Percentiles rank a stretch among this genome's conserved stretches.
These are phyloP conservation scores for Allochrocebus solatus DNA, from an alignment of 2,797 vertebrate genomes.

Conservation along the genomic window DNA sequence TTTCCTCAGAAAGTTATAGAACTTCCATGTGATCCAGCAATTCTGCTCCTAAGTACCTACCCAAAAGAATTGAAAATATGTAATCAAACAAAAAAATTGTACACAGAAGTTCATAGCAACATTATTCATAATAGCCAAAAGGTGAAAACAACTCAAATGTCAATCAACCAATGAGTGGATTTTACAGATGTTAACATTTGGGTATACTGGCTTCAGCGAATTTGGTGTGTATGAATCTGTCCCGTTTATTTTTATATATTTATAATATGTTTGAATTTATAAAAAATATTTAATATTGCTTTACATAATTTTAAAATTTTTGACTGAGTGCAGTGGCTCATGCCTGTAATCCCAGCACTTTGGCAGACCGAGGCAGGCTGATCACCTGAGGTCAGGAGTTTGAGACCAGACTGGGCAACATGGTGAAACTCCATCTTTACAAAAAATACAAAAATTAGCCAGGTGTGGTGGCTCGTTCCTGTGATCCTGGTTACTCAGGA, in stretches of 20 bases:
- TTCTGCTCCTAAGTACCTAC: neutral
- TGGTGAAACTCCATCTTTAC: no score
- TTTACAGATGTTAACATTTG: neutral
- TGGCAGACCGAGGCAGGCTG: no score
- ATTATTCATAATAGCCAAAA: neutral
- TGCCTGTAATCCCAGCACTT: no score
- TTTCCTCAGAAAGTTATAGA: neutral
- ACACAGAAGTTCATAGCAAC: neutral
- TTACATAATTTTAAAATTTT: neutral
- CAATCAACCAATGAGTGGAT: neutral
- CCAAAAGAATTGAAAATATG: neutral
- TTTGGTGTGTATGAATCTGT: neutral
- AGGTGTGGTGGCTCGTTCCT: no score
- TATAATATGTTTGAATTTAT: neutral
- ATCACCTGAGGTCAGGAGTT: no score
- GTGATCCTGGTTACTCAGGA: no score
- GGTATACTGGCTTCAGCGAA: neutral
- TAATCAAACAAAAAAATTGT: neutral
- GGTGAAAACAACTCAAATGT: neutral
- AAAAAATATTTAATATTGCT: neutral
- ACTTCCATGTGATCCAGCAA: neutral
- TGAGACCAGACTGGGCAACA: no score
- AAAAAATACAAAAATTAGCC: no score
- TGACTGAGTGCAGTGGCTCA: no score
- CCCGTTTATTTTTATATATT: neutral